Evolutionary conservation across 37 sponge, comb jelly and placozoan species (phyloP).

Genomic region (Dysidea cf. avara): DNA sequence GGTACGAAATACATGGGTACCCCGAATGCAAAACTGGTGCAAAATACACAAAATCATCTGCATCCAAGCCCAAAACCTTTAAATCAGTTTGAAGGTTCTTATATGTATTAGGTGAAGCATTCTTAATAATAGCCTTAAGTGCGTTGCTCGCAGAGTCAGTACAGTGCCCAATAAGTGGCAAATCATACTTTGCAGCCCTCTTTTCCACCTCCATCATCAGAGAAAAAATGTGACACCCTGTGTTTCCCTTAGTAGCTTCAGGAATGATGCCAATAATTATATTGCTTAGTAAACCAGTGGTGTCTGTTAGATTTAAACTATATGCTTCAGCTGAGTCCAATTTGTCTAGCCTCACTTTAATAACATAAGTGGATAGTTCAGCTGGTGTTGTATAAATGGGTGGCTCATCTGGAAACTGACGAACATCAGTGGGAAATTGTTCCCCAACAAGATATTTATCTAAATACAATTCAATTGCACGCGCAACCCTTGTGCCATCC

Average conservation of each 20-base stretch:
- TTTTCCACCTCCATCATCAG: constrained; percentile 33
- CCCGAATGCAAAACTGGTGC: background rate
- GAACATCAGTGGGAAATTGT: constrained; percentile 15
- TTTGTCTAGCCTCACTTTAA: background rate
- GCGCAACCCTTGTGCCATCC: too few relatives aligned
- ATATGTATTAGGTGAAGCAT: constrained; percentile 12
- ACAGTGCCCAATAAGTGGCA: constrained; percentile 24
- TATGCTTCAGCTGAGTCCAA: constrained; percentile 33
- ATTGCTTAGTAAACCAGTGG: constrained; percentile 21
- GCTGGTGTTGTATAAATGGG: too few relatives aligned
- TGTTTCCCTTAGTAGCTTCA: constrained; percentile 13
- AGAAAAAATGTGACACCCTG: constrained; percentile 10
- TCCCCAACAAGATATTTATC: constrained; percentile 9
- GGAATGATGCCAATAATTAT: constrained; percentile 22
- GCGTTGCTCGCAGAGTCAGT: constrained; percentile 37
- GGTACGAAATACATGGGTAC: constrained; percentile 34
- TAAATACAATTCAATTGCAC: too few relatives aligned
- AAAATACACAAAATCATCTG: background rate
- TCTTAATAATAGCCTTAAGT: background rate
- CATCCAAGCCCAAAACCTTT: too few relatives aligned
- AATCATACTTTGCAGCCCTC: background rate
- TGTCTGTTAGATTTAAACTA: constrained; percentile 18
- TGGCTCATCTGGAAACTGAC: background rate
- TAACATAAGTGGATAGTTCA: background rate
- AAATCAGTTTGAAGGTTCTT: too few relatives aligned